phyloP scores from a whole-genome alignment of 2,797 vertebrate species.

The Phrynocephalus vlangalii region DNA sequence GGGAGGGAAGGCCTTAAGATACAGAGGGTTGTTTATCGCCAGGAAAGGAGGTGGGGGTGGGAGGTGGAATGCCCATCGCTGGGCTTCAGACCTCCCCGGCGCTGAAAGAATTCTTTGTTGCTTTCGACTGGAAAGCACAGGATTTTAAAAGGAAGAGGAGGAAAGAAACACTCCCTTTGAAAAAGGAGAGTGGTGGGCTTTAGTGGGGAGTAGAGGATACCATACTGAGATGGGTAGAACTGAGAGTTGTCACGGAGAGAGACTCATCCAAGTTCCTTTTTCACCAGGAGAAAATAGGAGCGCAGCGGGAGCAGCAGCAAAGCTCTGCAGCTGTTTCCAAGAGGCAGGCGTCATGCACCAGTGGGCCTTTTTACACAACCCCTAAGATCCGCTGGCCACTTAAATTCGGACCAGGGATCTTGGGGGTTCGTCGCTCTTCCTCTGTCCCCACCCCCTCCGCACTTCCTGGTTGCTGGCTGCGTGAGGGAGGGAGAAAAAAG shows the following conservation, averaged over 20 bases:
- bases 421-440: too few relatives aligned
- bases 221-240: background rate
- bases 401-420: too few relatives aligned
- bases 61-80: background rate
- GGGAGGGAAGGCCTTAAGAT: background rate
- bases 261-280: background rate
- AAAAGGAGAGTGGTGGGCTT: background rate
- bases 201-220: background rate
- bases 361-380: too few relatives aligned
- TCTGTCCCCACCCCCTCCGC: too few relatives aligned
- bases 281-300: background rate
- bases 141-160: background rate
- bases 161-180: background rate
- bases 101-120: background rate
- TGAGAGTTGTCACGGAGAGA: background rate
- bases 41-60: background rate
- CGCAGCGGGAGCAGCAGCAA: background rate
- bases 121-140: background rate
- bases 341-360: too few relatives aligned
- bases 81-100: background rate
- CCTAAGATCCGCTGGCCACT: too few relatives aligned
- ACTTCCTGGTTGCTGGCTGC: too few relatives aligned
- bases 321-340: too few relatives aligned
- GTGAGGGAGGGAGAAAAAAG: too few relatives aligned
- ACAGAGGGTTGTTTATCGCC: conserved; percentile 1